Base-by-base conservation (phyloP, 1,140 invertebrate genomes). In the Lanistes nyassanus region DNA sequence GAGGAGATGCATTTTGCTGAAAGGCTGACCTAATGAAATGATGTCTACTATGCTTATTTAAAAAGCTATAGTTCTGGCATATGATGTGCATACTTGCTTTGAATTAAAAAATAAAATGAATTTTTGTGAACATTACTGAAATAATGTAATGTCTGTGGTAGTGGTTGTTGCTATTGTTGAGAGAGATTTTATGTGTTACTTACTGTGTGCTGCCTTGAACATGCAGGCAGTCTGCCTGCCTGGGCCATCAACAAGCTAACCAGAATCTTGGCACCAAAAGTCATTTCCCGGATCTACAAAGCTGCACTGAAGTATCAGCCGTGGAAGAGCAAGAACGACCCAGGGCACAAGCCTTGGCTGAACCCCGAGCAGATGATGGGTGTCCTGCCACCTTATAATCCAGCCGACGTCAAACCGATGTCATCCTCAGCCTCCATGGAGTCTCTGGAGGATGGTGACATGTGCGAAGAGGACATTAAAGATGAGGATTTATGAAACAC, bases 221-320 rank as follows among this genome's bases (percentile, higher is more conserved):
- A 79, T 85, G 7, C 74, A 90, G 90, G 90, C 74, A 94, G 94
- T 80, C 89, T 97, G 75, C 96, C 95, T 19, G 92, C 93, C 16
- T 97, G 96, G 95, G 90, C 96, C 60, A 94, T 97, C 23, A 97
- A 97, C 89, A 95, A 94, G 90, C 92, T 95, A 66, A 96, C 95
- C 39, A 94, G 95, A 81, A 94, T 94, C 83, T 92, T 96, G 84
- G 95, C 95, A 7, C 95, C 95, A 29, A 94, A 94, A 88, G 91
- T 96, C 76, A 93, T 96, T 9, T 93, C 94, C 85, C 93, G 94
- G 83, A 90, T 97, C 66, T 93, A 95, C 75, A 94, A 95, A 85
- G 95, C 95, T 16, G 93, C 94, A 29, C 85, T 93, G 26, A 92
- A 92, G 36, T 96, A 96, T 88, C 90, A 92, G 16, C 90, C 90